These are phyloP conservation scores for Camponotus fellah DNA, from an alignment of 2,888 invertebrate genomes.

Conservation along the genomic window DNA sequence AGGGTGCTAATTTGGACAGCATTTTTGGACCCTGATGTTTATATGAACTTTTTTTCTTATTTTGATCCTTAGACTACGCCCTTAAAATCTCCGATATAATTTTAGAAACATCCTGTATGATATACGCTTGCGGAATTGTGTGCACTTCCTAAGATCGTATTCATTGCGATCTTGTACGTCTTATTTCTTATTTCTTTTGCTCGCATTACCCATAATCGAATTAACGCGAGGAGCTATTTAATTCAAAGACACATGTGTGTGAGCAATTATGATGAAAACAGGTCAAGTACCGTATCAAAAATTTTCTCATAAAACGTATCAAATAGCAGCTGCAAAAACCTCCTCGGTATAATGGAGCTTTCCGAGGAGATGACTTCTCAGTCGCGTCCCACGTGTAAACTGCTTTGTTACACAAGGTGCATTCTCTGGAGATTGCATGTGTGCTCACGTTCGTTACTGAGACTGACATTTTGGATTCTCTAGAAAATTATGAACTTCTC, in stretches of 20 bases:
- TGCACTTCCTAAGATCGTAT: constrained; percentile 14
- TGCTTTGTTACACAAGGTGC: constrained; percentile 25
- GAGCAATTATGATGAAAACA: neutral
- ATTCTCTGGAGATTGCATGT: constrained; percentile 38
- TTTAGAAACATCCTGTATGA: no score
- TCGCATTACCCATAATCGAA: neutral
- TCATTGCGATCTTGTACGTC: neutral
- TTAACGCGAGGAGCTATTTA: neutral
- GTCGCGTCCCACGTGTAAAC: constrained; percentile 22
- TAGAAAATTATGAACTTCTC: constrained; percentile 46
- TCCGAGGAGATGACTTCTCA: constrained; percentile 36
- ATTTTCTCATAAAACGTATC: neutral
- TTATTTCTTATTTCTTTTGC: neutral
- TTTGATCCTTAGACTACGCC: no score
- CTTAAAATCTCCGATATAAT: no score
- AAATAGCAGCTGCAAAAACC: constrained; percentile 14
- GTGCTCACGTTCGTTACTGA: constrained; percentile 10
- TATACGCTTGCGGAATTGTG: constrained; percentile 56
- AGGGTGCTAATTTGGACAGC: no score
- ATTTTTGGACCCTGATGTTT: no score
- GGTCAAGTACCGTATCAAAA: neutral
- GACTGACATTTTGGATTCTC: constrained; percentile 41
- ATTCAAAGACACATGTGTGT: neutral
- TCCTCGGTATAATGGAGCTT: constrained; percentile 22
- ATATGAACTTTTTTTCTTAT: no score